Evolutionary conservation across 2,888 invertebrate species (phyloP), one percentile per base, ranked within the genome.

Genomic region (Andrena marginata): DNA sequence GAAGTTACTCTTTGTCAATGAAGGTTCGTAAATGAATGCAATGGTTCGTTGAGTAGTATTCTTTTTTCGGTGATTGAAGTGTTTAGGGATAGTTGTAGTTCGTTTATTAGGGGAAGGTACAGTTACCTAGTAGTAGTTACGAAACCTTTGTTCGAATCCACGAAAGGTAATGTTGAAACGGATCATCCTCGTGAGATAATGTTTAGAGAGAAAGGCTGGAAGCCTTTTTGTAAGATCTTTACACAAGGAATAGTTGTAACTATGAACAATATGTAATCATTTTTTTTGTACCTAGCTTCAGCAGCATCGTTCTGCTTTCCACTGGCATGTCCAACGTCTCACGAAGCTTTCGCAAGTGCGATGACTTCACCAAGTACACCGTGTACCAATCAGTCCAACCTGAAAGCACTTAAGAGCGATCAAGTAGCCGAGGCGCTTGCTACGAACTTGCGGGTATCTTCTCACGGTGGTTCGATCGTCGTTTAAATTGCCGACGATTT

Each of bases 401-500:
- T 60, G 73, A 77, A 70, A 67, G 51, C 33, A 48, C 63, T 63
- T 59, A 64, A 62, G 65, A 62, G 49, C 54, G 48, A 72, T 72
- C 76, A 67, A 49, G 78, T 85, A 72, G 76, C 60, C 70, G 54
- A 67, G 72, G 76, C 79, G 85, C 75, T 75, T 81, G 85, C 72
- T 75, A 62, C 56, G 70, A 80, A 86, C 65, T 80, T 77, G 82
- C 80, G 79, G 82, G 82, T 84, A 70, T 88, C 86, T 89, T 89
- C 89, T 90, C 89, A 90, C 90, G 89, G 76, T 89, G 82, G 65
- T 74, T 89, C 70, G 64, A 74, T 73, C 79, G 33, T 70, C 77
- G 42, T 42, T 35, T 35, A 56, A 71, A 80, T 85, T 77, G 51
- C 75, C 64, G 59, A 35, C 59, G 78, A 84, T 79, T 71, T 83